Percentiles rank a stretch among this genome's conserved stretches.
Conservation (phyloP, 2,797 vertebrate species). For the Tinamus major region DNA sequence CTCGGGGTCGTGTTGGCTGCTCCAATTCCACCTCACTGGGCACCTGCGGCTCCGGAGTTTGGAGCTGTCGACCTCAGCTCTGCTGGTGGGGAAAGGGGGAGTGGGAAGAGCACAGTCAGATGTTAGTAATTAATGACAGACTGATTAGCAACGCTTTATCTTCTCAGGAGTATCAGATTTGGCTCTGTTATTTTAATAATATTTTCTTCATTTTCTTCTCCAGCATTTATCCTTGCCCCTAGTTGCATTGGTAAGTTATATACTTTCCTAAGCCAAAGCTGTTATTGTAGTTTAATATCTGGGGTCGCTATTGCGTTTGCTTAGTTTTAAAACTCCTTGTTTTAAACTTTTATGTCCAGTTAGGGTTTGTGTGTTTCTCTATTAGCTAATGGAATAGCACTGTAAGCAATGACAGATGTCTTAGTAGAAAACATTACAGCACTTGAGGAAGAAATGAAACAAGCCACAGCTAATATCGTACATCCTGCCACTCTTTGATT, state of each 20-base stretch:
- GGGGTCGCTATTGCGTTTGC: accelerated
- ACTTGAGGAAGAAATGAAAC: not conserved
- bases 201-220: not conserved
- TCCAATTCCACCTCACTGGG: accelerated
- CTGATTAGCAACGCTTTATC: not conserved
- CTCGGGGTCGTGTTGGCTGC: not conserved
- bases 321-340: accelerated
- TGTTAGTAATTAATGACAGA: not conserved
- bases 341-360: too few species aligned
- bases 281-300: not conserved
- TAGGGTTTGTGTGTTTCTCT: not conserved
- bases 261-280: not conserved
- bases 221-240: not conserved
- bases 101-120: not conserved
- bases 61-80: not conserved
- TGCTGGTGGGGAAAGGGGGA: accelerated
- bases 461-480: not conserved
- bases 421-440: not conserved
- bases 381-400: not conserved
- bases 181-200: not conserved
- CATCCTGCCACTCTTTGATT: not conserved
- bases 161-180: not conserved
- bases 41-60: not conserved
- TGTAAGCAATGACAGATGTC: not conserved
- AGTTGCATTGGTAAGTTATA: not conserved